Evolutionary conservation across 2,797 vertebrate species (phyloP), one percentile per base, ranked within the genome.

Genomic region (Rallus crepitans): DNA sequence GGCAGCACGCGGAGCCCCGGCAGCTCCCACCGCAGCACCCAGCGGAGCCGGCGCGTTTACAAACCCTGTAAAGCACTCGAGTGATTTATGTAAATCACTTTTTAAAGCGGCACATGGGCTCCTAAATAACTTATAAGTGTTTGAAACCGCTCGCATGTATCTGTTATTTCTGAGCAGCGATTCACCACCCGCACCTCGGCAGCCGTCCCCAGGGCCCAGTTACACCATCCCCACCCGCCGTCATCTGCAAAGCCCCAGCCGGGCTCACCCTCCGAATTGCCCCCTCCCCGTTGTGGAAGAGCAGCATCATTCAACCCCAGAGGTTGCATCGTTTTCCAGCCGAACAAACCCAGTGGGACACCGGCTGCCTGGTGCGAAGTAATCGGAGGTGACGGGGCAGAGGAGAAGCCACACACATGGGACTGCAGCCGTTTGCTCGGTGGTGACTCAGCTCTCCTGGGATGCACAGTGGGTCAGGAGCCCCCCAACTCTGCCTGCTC

Each of bases 301-400:
- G 72, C 66, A 15, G 89, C 91, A 47, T 14, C 9, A 1, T 35
- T 31, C 72, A 76, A 88, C 50, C 82, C 45, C 61, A 4, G 79
- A 57, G 84, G 40, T 0, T 3, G 28, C 61, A 24, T 28, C 37
- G 0, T 77, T 95, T 89, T 81, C 72, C 85, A 42, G 73, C 10
- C 2, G 6, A 50, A 15, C 81, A 23, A 90, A 21, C 20, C 60
- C 84, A 0, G 71, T 3, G 64, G 79, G 82, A 72, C 21, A 0
- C 0, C 15, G n/a, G 65, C 39, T 78, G 85, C 65, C 75, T 48
- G 56, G 9, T 1, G 19, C 24, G 8, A 45, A 50, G 30, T 65
- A 56, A 88, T 85, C 1, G 65, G 92, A 86, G 92, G 76, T 37
- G 92, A 83, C 2, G 93, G 96, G 93, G 90, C 90, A 80, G 93